Percentiles rank a stretch among this genome's conserved stretches.
phyloP scores from a whole-genome alignment of 2,113 vertebrate genomes.

The Emydura subglobosa region DNA sequence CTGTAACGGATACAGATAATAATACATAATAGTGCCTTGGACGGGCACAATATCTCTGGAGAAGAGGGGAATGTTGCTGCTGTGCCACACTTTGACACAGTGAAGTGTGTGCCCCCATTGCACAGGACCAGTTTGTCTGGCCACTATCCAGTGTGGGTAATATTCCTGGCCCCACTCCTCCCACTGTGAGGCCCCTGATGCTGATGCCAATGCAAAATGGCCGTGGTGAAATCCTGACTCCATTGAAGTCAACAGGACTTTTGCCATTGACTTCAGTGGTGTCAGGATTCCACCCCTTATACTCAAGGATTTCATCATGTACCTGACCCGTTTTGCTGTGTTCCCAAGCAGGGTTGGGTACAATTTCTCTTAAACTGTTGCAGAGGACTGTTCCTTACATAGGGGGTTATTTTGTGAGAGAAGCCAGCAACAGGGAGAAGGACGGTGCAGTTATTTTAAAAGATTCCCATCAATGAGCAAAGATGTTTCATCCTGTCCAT shows the following conservation, averaged over 20 bases:
- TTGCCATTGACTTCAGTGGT: background rate
- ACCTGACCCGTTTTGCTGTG: background rate
- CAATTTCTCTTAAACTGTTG: background rate
- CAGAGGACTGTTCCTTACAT: background rate
- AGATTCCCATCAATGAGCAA: slow-evolving; percentile 29
- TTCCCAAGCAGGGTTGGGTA: background rate
- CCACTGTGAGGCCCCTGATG: background rate
- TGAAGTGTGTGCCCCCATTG: background rate
- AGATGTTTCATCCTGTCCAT: slow-evolving; percentile 39
- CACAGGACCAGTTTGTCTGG: background rate
- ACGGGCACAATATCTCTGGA: background rate
- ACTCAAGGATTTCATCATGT: background rate
- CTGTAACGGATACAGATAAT: too few species aligned
- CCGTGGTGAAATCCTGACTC: background rate
- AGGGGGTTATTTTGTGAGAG: background rate
- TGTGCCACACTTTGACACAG: background rate
- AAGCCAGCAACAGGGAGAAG: background rate
- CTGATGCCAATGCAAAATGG: background rate
- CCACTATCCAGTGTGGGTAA: background rate
- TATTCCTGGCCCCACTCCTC: background rate
- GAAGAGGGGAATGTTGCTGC: background rate
- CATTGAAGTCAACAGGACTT: background rate
- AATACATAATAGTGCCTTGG: too few species aligned
- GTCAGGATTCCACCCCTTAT: background rate
- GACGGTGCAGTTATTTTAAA: slow-evolving; percentile 22